Evolutionary conservation across 1,140 invertebrate genomes (phyloP).

Genomic region (Lysiphlebus fabarum): DNA sequence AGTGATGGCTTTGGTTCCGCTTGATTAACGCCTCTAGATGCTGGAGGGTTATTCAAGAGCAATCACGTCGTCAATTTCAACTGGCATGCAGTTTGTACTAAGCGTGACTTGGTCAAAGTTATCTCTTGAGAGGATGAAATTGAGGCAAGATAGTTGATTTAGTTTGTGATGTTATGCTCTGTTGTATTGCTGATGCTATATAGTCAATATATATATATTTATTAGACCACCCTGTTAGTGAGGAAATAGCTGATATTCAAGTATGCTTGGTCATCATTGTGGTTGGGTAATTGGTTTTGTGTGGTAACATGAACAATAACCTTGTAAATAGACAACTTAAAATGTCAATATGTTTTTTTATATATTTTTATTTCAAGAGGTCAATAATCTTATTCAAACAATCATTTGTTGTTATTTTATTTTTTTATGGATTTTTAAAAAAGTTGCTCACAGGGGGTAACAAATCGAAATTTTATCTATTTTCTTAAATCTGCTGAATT

Average conservation of each 20-base stretch:
- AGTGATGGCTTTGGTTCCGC: slow-evolving; percentile 22
- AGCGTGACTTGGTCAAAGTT: slow-evolving; percentile 24
- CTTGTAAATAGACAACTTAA: neutral
- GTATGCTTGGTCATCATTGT: slow-evolving; percentile 14
- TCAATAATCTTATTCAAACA: no score
- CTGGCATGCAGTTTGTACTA: slow-evolving; percentile 7
- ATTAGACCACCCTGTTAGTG: slow-evolving; percentile 23
- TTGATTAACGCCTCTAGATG: slow-evolving; percentile 21
- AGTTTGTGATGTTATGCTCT: neutral
- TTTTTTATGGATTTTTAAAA: no score
- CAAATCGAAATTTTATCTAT: no score
- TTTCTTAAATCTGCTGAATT: no score
- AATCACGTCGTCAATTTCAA: slow-evolving; percentile 17
- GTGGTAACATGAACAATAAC: no score
- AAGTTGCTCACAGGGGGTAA: no score
- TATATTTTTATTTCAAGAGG: no score
- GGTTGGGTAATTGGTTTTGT: slow-evolving; percentile 14
- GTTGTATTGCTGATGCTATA: neutral
- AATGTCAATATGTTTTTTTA: neutral
- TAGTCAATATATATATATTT: neutral
- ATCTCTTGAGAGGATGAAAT: slow-evolving; percentile 10
- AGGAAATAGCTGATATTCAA: neutral
- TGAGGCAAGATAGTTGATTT: neutral
- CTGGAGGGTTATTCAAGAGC: slow-evolving; percentile 21
- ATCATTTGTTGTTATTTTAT: no score